These are phyloP conservation scores for Grammomys surdaster DNA, from an alignment of 2,113 vertebrate species.

Conservation along the genomic window DNA sequence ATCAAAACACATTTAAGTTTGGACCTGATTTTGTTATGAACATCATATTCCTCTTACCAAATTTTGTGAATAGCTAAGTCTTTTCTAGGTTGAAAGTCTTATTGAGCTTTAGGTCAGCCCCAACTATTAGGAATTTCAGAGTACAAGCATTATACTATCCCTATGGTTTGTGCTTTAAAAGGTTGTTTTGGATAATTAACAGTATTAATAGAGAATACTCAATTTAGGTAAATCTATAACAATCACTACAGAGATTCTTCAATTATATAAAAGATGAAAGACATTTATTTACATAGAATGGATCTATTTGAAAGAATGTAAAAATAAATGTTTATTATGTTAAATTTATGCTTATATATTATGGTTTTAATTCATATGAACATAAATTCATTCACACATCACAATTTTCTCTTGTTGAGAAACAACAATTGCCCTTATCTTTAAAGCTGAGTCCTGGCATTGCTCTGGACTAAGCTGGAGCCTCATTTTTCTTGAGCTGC, in stretches of 20 bases:
- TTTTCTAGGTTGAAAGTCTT: neutral
- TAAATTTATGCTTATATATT: neutral
- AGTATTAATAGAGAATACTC: neutral
- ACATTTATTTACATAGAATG: neutral
- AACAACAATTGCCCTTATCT: neutral
- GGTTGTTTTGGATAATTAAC: neutral
- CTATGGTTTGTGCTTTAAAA: slow-evolving; percentile 23
- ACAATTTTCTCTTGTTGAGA: neutral
- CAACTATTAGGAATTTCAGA: neutral
- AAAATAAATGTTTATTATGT: neutral
- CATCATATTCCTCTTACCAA: neutral
- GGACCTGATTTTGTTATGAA: slow-evolving; percentile 31
- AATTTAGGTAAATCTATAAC: neutral
- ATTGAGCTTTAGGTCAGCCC: neutral
- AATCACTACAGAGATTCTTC: neutral
- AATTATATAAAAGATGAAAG: neutral
- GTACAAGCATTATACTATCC: neutral
- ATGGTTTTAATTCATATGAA: slow-evolving; percentile 6
- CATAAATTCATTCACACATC: neutral
- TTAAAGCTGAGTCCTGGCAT: neutral
- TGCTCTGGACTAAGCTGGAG: neutral
- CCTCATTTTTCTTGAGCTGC: neutral
- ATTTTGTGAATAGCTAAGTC: neutral
- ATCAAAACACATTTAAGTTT: neutral
- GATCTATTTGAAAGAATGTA: neutral